Percentiles rank a stretch among this genome's conserved stretches.
phyloP scores from a whole-genome alignment of 2,113 vertebrate species.

The Pterocles burchelli region DNA sequence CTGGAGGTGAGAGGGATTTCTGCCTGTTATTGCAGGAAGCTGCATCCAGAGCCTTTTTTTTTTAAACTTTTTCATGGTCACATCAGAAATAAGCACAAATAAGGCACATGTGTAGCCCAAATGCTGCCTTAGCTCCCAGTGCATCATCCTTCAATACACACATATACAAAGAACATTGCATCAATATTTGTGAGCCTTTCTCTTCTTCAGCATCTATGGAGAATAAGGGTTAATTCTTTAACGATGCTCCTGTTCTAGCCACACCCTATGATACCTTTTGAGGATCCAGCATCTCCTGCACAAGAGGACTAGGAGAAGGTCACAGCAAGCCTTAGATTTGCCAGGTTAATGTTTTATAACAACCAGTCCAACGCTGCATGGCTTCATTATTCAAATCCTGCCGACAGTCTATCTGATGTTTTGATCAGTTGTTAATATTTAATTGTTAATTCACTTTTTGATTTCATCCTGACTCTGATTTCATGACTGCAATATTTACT shows the following conservation, averaged over 20 bases:
- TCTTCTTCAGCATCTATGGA: neutral
- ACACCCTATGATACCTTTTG: neutral
- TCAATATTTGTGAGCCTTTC: neutral
- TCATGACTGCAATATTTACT: neutral
- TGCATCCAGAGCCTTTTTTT: neutral
- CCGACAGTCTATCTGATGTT: conserved; percentile 3
- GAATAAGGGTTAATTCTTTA: neutral
- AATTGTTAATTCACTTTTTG: conserved; percentile 15
- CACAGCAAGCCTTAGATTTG: neutral
- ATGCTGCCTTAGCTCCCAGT: neutral
- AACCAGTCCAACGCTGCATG: neutral
- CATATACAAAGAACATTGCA: neutral
- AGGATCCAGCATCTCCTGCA: neutral
- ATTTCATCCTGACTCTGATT: neutral
- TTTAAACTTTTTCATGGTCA: neutral
- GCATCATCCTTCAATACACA: neutral
- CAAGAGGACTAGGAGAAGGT: neutral
- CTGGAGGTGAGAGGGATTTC: neutral
- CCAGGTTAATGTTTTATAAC: neutral
- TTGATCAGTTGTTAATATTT: conserved; percentile 41
- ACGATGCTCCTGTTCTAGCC: neutral
- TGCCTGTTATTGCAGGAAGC: neutral
- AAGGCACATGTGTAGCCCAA: neutral
- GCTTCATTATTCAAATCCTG: conserved; percentile 15
- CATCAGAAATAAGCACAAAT: neutral